Base-by-base conservation (phyloP, 2,113 vertebrate species). In the Equus przewalskii region DNA sequence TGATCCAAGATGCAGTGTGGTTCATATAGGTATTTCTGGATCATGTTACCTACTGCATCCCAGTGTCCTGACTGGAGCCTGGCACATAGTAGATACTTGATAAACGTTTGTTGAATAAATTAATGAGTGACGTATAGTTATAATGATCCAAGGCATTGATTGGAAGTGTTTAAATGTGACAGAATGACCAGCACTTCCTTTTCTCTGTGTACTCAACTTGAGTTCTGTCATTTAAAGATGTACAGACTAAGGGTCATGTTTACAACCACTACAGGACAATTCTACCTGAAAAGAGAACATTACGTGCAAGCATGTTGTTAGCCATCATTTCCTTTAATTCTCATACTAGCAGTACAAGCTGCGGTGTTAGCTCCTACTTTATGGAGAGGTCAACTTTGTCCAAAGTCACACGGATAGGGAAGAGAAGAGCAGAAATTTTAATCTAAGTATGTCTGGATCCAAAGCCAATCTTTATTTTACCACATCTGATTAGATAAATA, bases 61-160 rank as follows among this genome's bases (percentile, higher is more conserved):
- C 36, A 76, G 18, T 44, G 3, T 81, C 18, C n/a, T 30, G 5
- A 81, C 24, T 62, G 67, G 26, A 76, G 15, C 16, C 12, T 81
- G n/a, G 36, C 7, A 91, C 5, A 5, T 33, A 76, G 13, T 14
- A 81, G n/a, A 67, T 85, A 56, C 10, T 75, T 90, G 44, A 88
- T 81, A 73, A 94, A 83, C 92, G 54, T 73, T 95, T 94, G n/a
- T 87, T 78, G 64, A 92, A 70, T 97, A 89, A 92, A 65, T 82
- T 72, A 92, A 81, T 70, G 3, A 41, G 7, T 76, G 16, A 67
- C 49, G 70, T 18, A 36, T 4, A 60, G 0, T 60, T 87, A 51
- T 30, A 82, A 91, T 51, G 93, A 97, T 49, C 84, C 54, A 88
- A 73, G 56, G 65, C n/a, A 46, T 92, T 65, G 65, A 86, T 88